A percentile compares a stretch with the other conserved stretches of the same genome.
Evolutionary conservation across 53 echinoderm and acorn worm genomes (phyloP).

Genomic region (Mesocentrotus franciscanus): DNA sequence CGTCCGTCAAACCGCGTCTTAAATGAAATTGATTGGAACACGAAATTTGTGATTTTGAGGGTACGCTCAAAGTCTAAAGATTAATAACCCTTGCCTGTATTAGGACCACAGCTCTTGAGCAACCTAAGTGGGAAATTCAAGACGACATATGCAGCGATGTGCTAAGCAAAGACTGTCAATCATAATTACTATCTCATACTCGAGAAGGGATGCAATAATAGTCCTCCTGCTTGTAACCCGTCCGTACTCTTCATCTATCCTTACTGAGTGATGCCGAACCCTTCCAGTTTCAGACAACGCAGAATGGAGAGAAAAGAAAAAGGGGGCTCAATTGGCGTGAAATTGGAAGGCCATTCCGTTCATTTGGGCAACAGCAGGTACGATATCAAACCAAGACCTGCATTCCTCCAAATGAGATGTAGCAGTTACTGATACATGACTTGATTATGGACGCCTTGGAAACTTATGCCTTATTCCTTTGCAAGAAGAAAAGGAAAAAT

Average conservation of each 20-base stretch:
- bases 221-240: background rate
- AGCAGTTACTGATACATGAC: background rate
- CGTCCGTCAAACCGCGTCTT: background rate
- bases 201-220: slow-evolving; percentile 35
- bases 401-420: background rate
- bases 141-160: slow-evolving; percentile 18
- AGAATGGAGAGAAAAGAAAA: background rate
- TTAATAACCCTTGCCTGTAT: background rate
- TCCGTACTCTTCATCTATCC: background rate
- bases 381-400: background rate
- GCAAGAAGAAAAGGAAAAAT: too few species aligned
- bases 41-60: background rate
- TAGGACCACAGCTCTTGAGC: slow-evolving; percentile 13
- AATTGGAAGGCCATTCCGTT: slow-evolving; percentile 18
- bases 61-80: slow-evolving; percentile 9
- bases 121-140: slow-evolving; percentile 49
- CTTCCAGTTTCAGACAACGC: background rate
- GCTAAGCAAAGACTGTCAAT: slow-evolving; percentile 59
- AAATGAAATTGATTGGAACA: background rate
- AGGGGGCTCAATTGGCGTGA: background rate
- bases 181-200: slow-evolving; percentile 51
- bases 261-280: background rate
- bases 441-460: background rate
- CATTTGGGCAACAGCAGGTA: slow-evolving; percentile 28
- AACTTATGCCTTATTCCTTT: background rate